A percentile compares a stretch with the other conserved stretches of the same genome.
phyloP scores from a whole-genome alignment of 2,888 invertebrate genomes.

The Darwinula stevensoni region DNA sequence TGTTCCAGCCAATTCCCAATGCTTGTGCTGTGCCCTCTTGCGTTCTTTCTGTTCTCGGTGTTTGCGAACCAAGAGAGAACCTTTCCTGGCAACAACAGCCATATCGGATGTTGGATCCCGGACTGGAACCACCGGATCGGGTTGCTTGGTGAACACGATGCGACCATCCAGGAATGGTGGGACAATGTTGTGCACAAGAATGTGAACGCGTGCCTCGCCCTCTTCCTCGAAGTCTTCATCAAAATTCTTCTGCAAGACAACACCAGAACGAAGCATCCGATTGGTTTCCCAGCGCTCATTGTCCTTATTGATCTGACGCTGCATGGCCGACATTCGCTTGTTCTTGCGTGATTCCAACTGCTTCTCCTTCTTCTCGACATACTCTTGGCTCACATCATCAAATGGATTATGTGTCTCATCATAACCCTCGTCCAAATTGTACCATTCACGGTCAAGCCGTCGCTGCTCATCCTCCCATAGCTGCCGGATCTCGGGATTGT shows the following conservation, averaged over 20 bases:
- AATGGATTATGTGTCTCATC: conserved; percentile 69
- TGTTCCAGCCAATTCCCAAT: conserved; percentile 95
- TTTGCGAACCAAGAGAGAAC: conserved; percentile 58
- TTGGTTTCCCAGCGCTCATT: conserved; percentile 97
- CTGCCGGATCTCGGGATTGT: conserved; percentile 36
- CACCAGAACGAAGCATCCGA: conserved; percentile 81
- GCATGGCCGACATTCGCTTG: conserved; percentile 74
- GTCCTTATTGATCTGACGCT: conserved; percentile 88
- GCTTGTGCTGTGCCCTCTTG: conserved; percentile 88
- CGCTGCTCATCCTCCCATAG: conserved; percentile 74
- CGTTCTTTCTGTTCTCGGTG: conserved; percentile 88
- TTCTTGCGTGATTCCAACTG: conserved; percentile 66
- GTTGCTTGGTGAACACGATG: conserved; percentile 96
- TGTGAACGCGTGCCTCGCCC: conserved; percentile 70
- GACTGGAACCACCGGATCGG: conserved; percentile 91
- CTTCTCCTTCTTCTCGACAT: conserved; percentile 71
- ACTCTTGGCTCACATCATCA: conserved; percentile 58
- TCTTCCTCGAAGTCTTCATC: conserved; percentile 74
- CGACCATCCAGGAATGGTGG: conserved; percentile 96
- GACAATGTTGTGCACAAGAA: conserved; percentile 88
- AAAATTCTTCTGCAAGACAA: conserved; percentile 48
- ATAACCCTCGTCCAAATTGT: conserved; percentile 74
- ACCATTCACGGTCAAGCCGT: conserved; percentile 83
- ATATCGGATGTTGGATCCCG: conserved; percentile 88
- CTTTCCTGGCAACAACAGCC: conserved; percentile 82